Base-by-base conservation (phyloP, 2,888 invertebrate species). In the Antitype chi region DNA sequence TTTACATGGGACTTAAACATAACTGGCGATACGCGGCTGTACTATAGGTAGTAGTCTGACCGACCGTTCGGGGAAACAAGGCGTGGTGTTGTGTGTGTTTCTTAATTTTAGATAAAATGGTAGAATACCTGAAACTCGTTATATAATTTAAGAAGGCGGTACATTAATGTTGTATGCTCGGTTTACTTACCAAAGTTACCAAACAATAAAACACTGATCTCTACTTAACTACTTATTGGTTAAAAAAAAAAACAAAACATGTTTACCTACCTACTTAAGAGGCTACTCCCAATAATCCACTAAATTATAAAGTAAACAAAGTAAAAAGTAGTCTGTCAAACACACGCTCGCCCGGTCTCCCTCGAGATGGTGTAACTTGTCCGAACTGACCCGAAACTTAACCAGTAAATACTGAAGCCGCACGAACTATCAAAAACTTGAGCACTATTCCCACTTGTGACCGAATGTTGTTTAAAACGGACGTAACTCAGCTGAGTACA, bases 341-440 rank as follows among this genome's bases (percentile, higher is more conserved):
- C 86, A 83, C 85, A 90, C 85, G 78, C 85, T 80, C 85, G 52
- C 55, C 52, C 64, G 82, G 89, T 88, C 90, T 93, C 94, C 94
- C 94, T 76, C 81, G 93, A 92, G 95, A 90, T 85, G 87, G 75
- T 88, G 80, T 87, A 93, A 94, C 92, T 94, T 93, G 89, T 90
- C 89, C 90, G 79, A 92, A 93, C 94, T 94, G 95, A 95, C 95
- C 96, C 95, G 88, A 90, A 96, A 96, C 96, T 96, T 96, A 92
- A 92, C 93, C 95, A 95, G 96, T 96, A 96, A 96, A 96, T 96
- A 96, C 94, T 88, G 94, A 93, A 94, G 92, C 94, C 95, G 92
- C 92, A 94, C 93, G 92, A 96, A 96, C 96, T 96, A 96, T 96
- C 96, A 95, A 95, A 96, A 96, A 96, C 96, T 96, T 96, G 92